Evolutionary conservation across 2,888 invertebrate genomes (phyloP), one percentile per base, ranked within the genome.

Genomic region (Anagyrus pseudococci): DNA sequence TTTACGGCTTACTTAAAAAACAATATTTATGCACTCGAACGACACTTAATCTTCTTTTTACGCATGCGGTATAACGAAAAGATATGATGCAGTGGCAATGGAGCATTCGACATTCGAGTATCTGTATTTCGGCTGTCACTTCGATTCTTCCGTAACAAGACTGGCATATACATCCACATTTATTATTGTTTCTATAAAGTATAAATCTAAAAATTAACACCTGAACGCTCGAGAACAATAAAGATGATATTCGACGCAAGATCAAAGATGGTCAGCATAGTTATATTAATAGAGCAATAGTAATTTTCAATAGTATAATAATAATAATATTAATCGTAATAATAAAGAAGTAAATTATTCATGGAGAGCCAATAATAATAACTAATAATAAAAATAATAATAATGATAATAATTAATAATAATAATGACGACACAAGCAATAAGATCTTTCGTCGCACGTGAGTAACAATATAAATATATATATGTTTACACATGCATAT

Each of bases 121-220:
- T 10, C 43, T 41, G 20, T 58, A 62, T 41, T 55, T 29, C 29
- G 29, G 10, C 6, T 10, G 29, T 49, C 55, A 61, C 43, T 61
- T 33, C 56, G 26, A 44, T 52, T 41, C 59, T 37, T n/a, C n/a
- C 55, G 52, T 13, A 67, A 64, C 54, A 69, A 70, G 67, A 76
- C 75, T 77, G 77, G 75, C 77, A 76, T 75, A 70, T 75, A 74
- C 71, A 74, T 74, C 69, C 70, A 69, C 70, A 62, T 70, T 52
- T 37, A 13, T 47, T 26, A 29, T 56, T 29, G 15, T 25, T n/a
- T 48, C 17, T 4, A 10, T 25, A 26, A 8, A 7, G 13, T 23
- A n/a, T 48, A 17, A 71, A n/a, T n/a, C 64, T 64, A 68, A 68
- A 67, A 67, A 60, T 66, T 70, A 69, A 65, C 63, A 46, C 67